These are phyloP conservation scores for Chaetodon auriga DNA, from an alignment of 2,113 vertebrate species.

Conservation along the genomic window DNA sequence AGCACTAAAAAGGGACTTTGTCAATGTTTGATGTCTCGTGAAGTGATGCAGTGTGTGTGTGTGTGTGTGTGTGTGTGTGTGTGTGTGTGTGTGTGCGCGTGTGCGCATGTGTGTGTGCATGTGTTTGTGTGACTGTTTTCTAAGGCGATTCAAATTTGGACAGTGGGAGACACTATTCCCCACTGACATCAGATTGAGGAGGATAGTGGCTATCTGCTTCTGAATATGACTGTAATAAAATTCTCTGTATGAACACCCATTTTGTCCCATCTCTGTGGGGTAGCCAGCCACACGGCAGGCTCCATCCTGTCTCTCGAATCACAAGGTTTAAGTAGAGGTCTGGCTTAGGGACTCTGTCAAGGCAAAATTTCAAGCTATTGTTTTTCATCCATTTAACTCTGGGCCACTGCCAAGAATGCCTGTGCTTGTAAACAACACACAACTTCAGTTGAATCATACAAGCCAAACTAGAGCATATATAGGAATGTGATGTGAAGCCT, in stretches of 20 bases:
- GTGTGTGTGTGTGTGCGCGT: conserved; percentile 53
- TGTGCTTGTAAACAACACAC: conserved; percentile 61
- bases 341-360: conserved; percentile 63
- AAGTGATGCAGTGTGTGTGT: conserved; percentile 75
- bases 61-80: conserved; percentile 38
- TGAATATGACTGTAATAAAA: conserved; percentile 59
- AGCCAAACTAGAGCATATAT: conserved; percentile 50
- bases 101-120: conserved; percentile 47
- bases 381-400: conserved; percentile 69
- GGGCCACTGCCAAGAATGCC: conserved; percentile 54
- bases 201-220: conserved; percentile 59
- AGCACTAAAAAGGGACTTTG: conserved; percentile 88
- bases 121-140: conserved; percentile 48
- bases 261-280: conserved; percentile 35
- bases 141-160: conserved; percentile 76
- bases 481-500: conserved; percentile 59
- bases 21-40: conserved; percentile 86
- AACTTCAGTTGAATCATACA: conserved; percentile 62
- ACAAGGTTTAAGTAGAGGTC: conserved; percentile 49
- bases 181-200: conserved; percentile 62
- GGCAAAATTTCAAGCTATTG: conserved; percentile 59
- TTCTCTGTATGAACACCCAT: conserved; percentile 40
- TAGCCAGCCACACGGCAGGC: conserved; percentile 2
- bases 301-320: conserved; percentile 18
- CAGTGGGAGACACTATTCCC: conserved; percentile 68